Base-by-base conservation (phyloP, 1,140 invertebrate species). In the Caerostris darwini region DNA sequence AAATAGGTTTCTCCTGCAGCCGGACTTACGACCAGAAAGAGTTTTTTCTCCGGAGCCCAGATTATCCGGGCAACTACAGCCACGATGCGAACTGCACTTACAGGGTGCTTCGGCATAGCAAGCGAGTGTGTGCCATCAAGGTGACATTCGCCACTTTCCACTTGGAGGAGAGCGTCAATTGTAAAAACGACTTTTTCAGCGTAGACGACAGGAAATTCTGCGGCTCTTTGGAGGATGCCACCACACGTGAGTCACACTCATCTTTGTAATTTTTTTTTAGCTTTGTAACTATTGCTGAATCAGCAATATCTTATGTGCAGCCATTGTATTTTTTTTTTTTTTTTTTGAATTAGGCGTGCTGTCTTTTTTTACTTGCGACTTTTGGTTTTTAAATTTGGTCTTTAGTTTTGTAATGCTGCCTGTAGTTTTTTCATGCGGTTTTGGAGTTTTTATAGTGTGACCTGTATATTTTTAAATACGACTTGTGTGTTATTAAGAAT, bases 61-160 rank as follows among this genome's bases (percentile, higher is more conserved):
- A 93, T 12, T 95, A 95, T 71, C 94, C 95, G 1, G 67, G 77
- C 34, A 94, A 87, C 82, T 95, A 95, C 53, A 94, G 90, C 53
- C 87, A 95, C 89, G 58, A 90, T 14, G n/a, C 94, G 10, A 90
- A 95, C 85, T 95, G 95, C 77, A 87, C 71, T 0, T 95, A 95
- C 67, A 54, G 87, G 14, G 67, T 95, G 14, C 57, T 88, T 2
- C 82, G 94, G 14, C 34, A 58, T 54, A 77, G 64, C 34, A 61
- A 64, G 53, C 67, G 71, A 1, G 94, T 95, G 14, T 95, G 95
- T 82, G 90, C 71, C 54, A 14, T 95, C 6, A 94, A 95, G 64
- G 71, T 95, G 5, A 88, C 93, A n/a, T 95, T 95, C 81, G 90
- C 90, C 17, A 88, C 95, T 12, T 95, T 95, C 86, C 90, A 95